phyloP scores from a whole-genome alignment of 2,113 vertebrate genomes.

The Colistium nudipinnis region DNA sequence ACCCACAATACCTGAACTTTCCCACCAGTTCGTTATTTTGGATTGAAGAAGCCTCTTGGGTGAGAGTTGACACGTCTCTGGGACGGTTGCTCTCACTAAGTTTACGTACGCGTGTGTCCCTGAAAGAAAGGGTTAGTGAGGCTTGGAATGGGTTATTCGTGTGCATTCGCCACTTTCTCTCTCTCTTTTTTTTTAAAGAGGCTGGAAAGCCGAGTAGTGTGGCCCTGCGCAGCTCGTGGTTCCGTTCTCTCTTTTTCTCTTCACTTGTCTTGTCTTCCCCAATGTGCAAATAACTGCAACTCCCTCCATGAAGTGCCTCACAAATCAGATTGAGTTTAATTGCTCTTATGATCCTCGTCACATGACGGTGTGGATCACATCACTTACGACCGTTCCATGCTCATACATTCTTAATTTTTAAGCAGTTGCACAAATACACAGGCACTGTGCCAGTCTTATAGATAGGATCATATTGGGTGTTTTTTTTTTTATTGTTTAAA shows the following conservation, averaged over 20 bases:
- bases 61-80: no score
- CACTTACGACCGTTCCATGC: slow-evolving; percentile 11
- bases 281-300: background rate
- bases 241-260: background rate
- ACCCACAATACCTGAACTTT: no score
- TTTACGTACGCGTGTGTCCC: no score
- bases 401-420: slow-evolving; percentile 4
- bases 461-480: background rate
- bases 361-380: slow-evolving; percentile 50
- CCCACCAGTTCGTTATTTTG: no score
- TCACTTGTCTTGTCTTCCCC: background rate
- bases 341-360: slow-evolving; percentile 42
- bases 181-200: no score
- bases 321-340: slow-evolving; percentile 32
- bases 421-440: slow-evolving; percentile 8
- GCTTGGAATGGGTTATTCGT: no score
- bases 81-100: no score
- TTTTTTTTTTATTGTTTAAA: background rate
- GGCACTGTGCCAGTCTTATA: background rate
- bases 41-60: no score
- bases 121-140: no score
- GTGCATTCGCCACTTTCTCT: no score
- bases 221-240: background rate
- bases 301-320: background rate
- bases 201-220: no score